Conservation (phyloP, 2,888 invertebrate genomes). For the Drosophila greeni region DNA sequence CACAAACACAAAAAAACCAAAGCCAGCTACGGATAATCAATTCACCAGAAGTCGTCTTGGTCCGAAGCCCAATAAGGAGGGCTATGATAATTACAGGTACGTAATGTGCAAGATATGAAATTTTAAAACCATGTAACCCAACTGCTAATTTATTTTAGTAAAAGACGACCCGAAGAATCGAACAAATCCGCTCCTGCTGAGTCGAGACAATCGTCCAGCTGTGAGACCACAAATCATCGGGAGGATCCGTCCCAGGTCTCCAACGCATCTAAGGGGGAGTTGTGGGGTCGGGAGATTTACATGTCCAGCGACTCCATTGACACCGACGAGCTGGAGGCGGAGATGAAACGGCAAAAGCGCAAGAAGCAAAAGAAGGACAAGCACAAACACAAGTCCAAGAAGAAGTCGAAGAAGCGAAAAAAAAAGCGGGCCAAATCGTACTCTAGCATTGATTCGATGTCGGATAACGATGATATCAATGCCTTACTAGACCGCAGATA, state of each 20-base stretch:
- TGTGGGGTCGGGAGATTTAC: constrained; percentile 70
- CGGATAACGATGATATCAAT: constrained; percentile 80
- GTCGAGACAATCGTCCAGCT: constrained; percentile 44
- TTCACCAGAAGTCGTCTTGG: constrained; percentile 41
- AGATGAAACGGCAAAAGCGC: constrained; percentile 81
- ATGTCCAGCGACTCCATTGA: constrained; percentile 73
- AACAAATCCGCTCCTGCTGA: constrained; percentile 36
- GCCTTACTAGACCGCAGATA: constrained; percentile 71
- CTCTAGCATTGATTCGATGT: constrained; percentile 84
- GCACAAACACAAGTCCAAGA: constrained; percentile 88
- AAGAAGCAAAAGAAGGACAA: constrained; percentile 80
- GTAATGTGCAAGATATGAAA: not conserved
- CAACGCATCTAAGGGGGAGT: constrained; percentile 63
- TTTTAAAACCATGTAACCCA: not conserved
- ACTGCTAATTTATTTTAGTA: constrained; percentile 39
- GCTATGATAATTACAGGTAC: constrained; percentile 69
- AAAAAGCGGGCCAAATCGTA: constrained; percentile 84
- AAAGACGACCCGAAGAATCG: constrained; percentile 69
- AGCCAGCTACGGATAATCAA: constrained; percentile 51
- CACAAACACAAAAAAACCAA: constrained; percentile 47
- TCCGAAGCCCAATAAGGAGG: constrained; percentile 36
- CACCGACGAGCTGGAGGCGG: constrained; percentile 80
- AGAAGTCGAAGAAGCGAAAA: constrained; percentile 85
- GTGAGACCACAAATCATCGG: constrained; percentile 45
- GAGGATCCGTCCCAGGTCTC: constrained; percentile 39